These are phyloP conservation scores for Rhopilema esculentum DNA, from an alignment of 30 jellyfish, hydroid and myxozoan species.

Conservation along the genomic window DNA sequence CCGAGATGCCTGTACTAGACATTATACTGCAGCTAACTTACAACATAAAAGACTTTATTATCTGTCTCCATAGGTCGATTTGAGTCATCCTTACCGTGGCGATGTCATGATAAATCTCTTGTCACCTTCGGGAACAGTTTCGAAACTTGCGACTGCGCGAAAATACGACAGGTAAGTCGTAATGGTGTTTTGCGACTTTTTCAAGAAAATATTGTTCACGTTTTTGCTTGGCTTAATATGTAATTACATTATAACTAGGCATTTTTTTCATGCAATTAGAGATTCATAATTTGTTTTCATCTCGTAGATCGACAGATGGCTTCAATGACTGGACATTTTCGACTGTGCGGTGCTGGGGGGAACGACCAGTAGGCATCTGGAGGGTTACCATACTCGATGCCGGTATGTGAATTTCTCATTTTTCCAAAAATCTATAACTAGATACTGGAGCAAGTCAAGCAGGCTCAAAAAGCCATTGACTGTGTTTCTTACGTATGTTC, in stretches of 20 bases:
- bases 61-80: constrained; percentile 61
- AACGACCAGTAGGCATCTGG: constrained; percentile 93
- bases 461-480: not conserved
- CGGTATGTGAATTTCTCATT: constrained; percentile 51
- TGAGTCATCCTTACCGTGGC: constrained; percentile 79
- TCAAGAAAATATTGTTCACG: not conserved
- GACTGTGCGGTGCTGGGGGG: constrained; percentile 99
- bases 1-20: too few species aligned
- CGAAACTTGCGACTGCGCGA: constrained; percentile 89
- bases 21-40: too few species aligned
- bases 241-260: not conserved
- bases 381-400: constrained; percentile 66
- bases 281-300: too few species aligned
- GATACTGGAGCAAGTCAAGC: not conserved
- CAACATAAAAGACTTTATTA: too few species aligned
- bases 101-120: constrained; percentile 62
- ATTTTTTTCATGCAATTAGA: too few species aligned
- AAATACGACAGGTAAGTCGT: constrained; percentile 85
- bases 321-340: constrained; percentile 97
- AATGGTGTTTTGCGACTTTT: not conserved
- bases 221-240: not conserved
- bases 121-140: constrained; percentile 93
- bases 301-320: constrained; percentile 92
- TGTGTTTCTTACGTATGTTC: not conserved
- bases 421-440: not conserved